Conservation (phyloP, 2,888 invertebrate genomes). For the Ormyrus thymus region DNA sequence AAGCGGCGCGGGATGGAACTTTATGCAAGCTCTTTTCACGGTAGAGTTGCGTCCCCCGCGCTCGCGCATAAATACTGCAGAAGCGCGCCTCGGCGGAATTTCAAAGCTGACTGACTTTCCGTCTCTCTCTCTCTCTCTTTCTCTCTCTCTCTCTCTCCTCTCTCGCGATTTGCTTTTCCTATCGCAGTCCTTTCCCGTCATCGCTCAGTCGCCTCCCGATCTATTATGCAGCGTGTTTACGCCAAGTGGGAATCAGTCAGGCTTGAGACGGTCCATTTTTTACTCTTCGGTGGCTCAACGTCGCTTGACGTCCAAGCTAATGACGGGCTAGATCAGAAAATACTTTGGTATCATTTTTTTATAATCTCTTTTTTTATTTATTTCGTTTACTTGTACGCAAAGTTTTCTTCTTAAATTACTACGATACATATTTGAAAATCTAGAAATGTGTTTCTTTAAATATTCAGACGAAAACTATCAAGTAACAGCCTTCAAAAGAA, state of each 20-base stretch:
- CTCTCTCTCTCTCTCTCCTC: conserved; percentile 6
- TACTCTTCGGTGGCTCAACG: too few species aligned
- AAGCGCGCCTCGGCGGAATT: conserved; percentile 51
- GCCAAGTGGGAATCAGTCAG: conserved; percentile 24
- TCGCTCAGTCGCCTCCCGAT: not conserved
- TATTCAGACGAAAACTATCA: too few species aligned
- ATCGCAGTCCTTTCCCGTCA: conserved; percentile 28
- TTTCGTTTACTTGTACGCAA: too few species aligned
- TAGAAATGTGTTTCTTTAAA: too few species aligned
- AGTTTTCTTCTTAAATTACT: too few species aligned
- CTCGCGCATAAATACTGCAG: conserved; percentile 48
- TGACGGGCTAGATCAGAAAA: too few species aligned
- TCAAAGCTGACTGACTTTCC: conserved; percentile 26
- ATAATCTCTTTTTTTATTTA: not conserved
- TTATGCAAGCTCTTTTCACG: conserved; percentile 43
- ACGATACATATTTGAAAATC: too few species aligned
- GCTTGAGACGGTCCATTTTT: not conserved
- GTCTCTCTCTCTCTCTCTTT: too few species aligned
- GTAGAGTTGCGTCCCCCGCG: conserved; percentile 24
- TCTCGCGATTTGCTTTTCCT: conserved; percentile 44
- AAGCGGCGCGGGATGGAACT: not conserved
- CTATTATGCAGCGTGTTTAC: conserved; percentile 39
- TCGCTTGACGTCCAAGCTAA: too few species aligned
- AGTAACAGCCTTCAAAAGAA: too few species aligned
- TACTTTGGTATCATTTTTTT: not conserved